Evolutionary conservation across 2,888 invertebrate species (phyloP), one percentile per base, ranked within the genome.

Genomic region (Drosophila kuntzei): DNA sequence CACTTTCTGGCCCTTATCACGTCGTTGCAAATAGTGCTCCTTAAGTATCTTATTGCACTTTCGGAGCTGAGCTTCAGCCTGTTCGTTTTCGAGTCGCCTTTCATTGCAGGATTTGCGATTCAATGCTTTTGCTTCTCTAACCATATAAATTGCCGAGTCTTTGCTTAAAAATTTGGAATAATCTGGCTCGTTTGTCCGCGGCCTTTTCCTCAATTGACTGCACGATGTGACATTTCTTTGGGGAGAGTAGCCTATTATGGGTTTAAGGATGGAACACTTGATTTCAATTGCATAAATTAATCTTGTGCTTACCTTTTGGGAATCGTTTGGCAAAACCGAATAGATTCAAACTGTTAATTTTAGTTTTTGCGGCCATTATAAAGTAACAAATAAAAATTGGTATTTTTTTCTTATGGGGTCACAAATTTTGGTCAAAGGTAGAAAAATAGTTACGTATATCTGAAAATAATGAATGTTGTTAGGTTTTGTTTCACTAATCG

Each of bases 301-400:
- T 22, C n/a, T 18, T 1, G 1, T 20, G 39, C 57, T 64, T 7
- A 71, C 71, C 36, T 6, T 18, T 55, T 8, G 59, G 32, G 0
- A 53, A 47, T 16, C 29, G 46, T 27, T 22, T 51, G 11, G 20
- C 20, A 7, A 65, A 36, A 0, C 54, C 32, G 8, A 37, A 7
- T 2, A 61, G 53, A 29, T 58, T 66, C 1, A 66, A 29, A 57
- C 39, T 36, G 2, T 49, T 50, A 53, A 71, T 37, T 71, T 71
- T 57, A 32, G 47, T 71, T 71, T 59, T 71, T 2, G 25, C 8
- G 14, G 55, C 50, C 71, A 71, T 70, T 34, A n/a, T 9, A 3
- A 11, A 1, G 11, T 6, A 29, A 6, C 27, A 12, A 25, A 14
- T 37, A 44, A 46, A 46, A 46, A 16, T 27, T 11, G 6, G 25